Base-by-base conservation (phyloP, 2,888 invertebrate species). In the Apodemia hepburni region DNA sequence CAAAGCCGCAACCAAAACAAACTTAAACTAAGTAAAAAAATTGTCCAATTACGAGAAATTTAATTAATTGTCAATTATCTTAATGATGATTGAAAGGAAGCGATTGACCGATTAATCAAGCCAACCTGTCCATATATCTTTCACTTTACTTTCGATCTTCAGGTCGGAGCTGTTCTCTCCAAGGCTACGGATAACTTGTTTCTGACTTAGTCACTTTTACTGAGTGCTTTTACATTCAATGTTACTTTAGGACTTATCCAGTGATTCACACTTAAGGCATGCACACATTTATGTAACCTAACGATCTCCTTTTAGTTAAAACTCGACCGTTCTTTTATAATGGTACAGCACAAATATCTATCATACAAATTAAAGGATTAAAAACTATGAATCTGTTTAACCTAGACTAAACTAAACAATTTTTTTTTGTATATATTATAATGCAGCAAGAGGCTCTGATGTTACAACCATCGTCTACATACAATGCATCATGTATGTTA, bases 101-200 rank as follows among this genome's bases (percentile, higher is more conserved):
- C 27, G n/a, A 57, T 57, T 27, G 29, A 57, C 15, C 27, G 27
- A 57, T 57, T 29, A 29, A 57, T 57, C 27, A 54, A 27, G 54
- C 27, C 54, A 8, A 27, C 54, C 54, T 15, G 57, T 57, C 22
- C 15, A n/a, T 29, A n/a, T 29, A n/a, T 57, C 57, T 57, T 57
- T 57, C 57, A 57, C 57, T 57, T 57, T 57, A 27, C 57, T 57
- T 57, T 57, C 57, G 54, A 54, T 22, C 54, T 18, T 11, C 27
- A 15, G 22, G 27, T 42, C 22, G 22, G 54, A 22, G 33, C 33
- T 33, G 54, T 57, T 57, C 29, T 7, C 57, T 9, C 27, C 57
- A 57, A 57, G 57, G 57, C 29, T 27, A 15, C 22, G 7, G 6
- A 27, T 57, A 27, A 57, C 57, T 57, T 29, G 57, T 57, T 57